phyloP scores from a whole-genome alignment of 2,888 invertebrate species.

The Caenorhabditis zanzibari region DNA sequence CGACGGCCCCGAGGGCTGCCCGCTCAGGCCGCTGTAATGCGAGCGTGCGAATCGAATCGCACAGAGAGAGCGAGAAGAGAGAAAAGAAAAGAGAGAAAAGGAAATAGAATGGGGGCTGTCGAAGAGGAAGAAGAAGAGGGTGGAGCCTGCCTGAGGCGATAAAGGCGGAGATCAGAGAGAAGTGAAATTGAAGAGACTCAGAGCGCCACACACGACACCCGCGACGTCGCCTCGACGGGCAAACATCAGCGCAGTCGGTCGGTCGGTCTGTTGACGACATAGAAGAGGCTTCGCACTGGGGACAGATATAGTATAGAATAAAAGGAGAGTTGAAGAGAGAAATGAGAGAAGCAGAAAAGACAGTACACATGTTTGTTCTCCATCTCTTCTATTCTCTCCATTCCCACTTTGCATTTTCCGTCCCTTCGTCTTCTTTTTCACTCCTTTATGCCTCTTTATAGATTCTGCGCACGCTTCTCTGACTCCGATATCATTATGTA shows the following conservation, averaged over 20 bases:
- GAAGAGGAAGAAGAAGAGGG: conserved; percentile 25
- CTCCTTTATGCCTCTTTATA: conserved; percentile 63
- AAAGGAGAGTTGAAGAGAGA: conserved; percentile 9
- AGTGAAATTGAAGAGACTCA: conserved; percentile 24
- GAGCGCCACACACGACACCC: conserved; percentile 32
- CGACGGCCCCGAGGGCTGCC: conserved; percentile 62
- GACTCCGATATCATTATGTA: conserved; percentile 65
- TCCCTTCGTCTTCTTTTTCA: conserved; percentile 41
- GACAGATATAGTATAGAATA: conserved; percentile 4
- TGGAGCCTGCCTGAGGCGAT: conserved; percentile 31
- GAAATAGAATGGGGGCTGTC: conserved; percentile 29
- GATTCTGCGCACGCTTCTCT: conserved; percentile 65
- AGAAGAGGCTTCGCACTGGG: conserved; percentile 33
- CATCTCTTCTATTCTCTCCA: conserved; percentile 44
- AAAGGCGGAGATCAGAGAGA: conserved; percentile 29
- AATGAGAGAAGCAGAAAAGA: conserved; percentile 34
- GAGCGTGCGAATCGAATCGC: conserved; percentile 64
- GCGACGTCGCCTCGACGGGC: conserved; percentile 56
- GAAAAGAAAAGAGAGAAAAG: conserved; percentile 29
- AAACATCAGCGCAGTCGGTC: conserved; percentile 52
- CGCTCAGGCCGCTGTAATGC: conserved; percentile 60
- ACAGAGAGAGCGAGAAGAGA: conserved; percentile 33
- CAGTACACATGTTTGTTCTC: conserved; percentile 65
- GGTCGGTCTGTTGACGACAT: conserved; percentile 66
- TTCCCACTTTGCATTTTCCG: conserved; percentile 39